Evolutionary conservation across 2,888 invertebrate species (phyloP).

Genomic region (Lamellibrachia columna): DNA sequence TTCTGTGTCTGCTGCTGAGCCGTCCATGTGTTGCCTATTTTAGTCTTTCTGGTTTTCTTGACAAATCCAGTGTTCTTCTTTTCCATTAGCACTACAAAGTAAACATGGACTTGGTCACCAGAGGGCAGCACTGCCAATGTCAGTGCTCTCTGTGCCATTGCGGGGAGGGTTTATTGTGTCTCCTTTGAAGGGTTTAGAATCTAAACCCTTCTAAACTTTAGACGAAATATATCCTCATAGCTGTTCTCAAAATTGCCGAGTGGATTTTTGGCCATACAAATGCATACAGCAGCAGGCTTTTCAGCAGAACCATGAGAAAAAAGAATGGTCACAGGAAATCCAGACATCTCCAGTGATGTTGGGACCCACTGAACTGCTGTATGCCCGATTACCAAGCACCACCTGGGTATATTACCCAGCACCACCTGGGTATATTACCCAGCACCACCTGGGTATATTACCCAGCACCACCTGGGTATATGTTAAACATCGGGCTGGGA

Average conservation of each 20-base stretch:
- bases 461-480: too few species aligned
- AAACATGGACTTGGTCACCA: background rate
- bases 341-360: background rate
- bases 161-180: background rate
- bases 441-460: too few species aligned
- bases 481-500: too few species aligned
- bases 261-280: background rate
- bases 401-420: too few species aligned
- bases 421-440: too few species aligned
- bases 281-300: background rate
- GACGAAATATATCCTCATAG: background rate
- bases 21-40: background rate
- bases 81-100: background rate
- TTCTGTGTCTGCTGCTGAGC: background rate
- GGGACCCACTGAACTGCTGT: background rate
- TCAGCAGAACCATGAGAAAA: background rate
- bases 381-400: too few species aligned
- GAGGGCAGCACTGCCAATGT: background rate
- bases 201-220: background rate
- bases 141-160: slow-evolving; percentile 7
- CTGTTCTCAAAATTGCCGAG: background rate
- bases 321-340: background rate
- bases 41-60: background rate
- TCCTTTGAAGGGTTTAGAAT: background rate
- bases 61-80: slow-evolving; percentile 16